Base-by-base conservation (phyloP, 2,888 invertebrate species). In the Nomada flava region DNA sequence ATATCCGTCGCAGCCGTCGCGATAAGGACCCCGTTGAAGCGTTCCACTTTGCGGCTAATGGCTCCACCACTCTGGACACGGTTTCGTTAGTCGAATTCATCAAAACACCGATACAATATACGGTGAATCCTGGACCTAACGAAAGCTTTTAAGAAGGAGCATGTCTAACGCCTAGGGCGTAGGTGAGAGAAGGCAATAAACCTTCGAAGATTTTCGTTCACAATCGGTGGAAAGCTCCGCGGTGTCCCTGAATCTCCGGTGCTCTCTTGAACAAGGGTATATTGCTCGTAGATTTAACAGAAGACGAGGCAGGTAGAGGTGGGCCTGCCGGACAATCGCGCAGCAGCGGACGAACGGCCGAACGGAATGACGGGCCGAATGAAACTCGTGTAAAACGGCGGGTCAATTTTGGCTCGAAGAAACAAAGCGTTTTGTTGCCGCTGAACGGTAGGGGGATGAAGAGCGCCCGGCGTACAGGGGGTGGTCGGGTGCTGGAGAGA, bases 371-470 rank as follows among this genome's bases (percentile, higher is more conserved):
- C 73, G 83, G 71, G 23, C 63, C 57, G 78, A 83, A 76, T 82
- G 85, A 78, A 87, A 82, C 60, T 57, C 70, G 55, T 50, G 71
- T 72, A 79, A 69, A 83, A 79, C 79, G 70, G 70, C 69, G 76
- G 76, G 88, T 86, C 86, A 88, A 87, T 88, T 88, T 85, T 83
- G 64, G 62, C 78, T 76, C 64, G 88, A 87, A 88, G 88, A 77
- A 88, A 88, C 79, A 82, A 87, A 86, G 79, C 77, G 84, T 74
- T 87, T 23, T 76, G 84, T 77, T 77, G 80, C 65, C 60, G 83
- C 53, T 80, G 85, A 79, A 82, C 85, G 87, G 85, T 83, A 82
- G 82, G 87, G 87, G 86, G 88, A 87, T 79, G 87, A 87, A 88
- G 85, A 89, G 87, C 85, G 84, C 72, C 74, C 36, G 64, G 85